Base-by-base conservation (phyloP, 23 tunicate genomes). In the Phallusia fumigata region DNA sequence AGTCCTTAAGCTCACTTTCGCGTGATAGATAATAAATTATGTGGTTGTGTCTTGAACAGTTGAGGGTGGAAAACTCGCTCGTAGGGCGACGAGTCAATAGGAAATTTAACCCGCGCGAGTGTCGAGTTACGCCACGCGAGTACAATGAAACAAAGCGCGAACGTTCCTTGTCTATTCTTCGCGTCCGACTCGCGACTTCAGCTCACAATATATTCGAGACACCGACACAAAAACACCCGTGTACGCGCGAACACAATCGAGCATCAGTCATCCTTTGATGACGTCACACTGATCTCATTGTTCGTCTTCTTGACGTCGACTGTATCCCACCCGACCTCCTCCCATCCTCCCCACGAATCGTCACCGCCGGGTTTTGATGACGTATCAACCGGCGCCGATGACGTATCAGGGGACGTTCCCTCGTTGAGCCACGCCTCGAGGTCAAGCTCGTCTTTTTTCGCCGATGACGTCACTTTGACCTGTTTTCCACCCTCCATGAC, bases 401-500 rank as follows among this genome's bases (percentile, higher is more conserved):
- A 81, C 78, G 87, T 80, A 22, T 52, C 22, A 32, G 80, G 32
- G 28, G 98, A 0, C 44, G 87, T 73, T 33, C 79, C 98, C 18
- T 89, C 95, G 73, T 94, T 94, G 34, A 94, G 90, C 98, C 98
- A 94, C 53, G 98, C 98, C 76, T 94, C 98, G 31, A 94, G 52
- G 79, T 94, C 98, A 65, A 81, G 89, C 0, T 90, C 85, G 69
- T 52, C 83, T n/a, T 65, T 31, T 36, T 18, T 65, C 26, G 73
- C 24, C 50, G 65, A 18, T 32, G 79, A 15, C 19, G 85, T 58
- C 13, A 74, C 32, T 72, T 89, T 89, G 34, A 64, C 35, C 30
- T 83, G 72, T 74, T 86, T 79, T 32, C 84, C 53, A 1, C 81
- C 73, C 31, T 75, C 77, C 64, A 89, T 86, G 65, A 94, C 81